Percentiles rank a stretch among this genome's conserved stretches.
phyloP scores from a whole-genome alignment of 2,113 vertebrate genomes.

The Scomber japonicus region DNA sequence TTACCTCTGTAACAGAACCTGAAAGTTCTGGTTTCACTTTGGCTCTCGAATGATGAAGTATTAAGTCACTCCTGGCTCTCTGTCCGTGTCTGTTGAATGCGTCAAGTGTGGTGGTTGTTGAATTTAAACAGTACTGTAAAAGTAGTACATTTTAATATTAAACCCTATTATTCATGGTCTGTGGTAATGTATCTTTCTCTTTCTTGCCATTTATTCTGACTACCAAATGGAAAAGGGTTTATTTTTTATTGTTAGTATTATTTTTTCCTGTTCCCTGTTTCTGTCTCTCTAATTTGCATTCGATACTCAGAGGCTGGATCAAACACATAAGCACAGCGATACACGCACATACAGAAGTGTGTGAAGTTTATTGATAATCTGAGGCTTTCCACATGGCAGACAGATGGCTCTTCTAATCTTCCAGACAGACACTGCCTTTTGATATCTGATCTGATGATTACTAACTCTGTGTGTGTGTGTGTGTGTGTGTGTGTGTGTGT shows the following conservation, averaged over 20 bases:
- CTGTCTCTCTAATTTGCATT: slow-evolving; percentile 20
- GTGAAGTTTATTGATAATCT: slow-evolving; percentile 75
- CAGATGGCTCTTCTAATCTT: slow-evolving; percentile 80
- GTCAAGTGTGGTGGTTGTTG: too few relatives aligned
- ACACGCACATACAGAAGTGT: slow-evolving; percentile 48
- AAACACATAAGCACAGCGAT: slow-evolving; percentile 46
- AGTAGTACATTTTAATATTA: not conserved
- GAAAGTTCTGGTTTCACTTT: too few relatives aligned
- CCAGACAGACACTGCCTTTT: slow-evolving; percentile 74
- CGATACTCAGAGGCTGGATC: slow-evolving; percentile 29
- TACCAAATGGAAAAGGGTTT: not conserved
- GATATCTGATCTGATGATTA: slow-evolving; percentile 74
- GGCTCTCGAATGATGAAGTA: slow-evolving; percentile 59
- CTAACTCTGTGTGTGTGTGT: slow-evolving; percentile 18
- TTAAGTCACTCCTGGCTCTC: slow-evolving; percentile 58
- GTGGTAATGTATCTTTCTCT: not conserved
- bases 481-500: not conserved
- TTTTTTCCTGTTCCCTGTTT: slow-evolving; percentile 16
- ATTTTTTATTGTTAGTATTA: not conserved
- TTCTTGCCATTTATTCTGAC: too few relatives aligned
- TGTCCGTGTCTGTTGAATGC: not conserved
- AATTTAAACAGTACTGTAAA: too few relatives aligned
- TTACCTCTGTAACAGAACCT: too few relatives aligned
- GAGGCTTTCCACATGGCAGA: slow-evolving; percentile 67
- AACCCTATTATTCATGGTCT: not conserved